phyloP scores from a whole-genome alignment of 2,888 invertebrate genomes.

The Himalopsyche anomala region DNA sequence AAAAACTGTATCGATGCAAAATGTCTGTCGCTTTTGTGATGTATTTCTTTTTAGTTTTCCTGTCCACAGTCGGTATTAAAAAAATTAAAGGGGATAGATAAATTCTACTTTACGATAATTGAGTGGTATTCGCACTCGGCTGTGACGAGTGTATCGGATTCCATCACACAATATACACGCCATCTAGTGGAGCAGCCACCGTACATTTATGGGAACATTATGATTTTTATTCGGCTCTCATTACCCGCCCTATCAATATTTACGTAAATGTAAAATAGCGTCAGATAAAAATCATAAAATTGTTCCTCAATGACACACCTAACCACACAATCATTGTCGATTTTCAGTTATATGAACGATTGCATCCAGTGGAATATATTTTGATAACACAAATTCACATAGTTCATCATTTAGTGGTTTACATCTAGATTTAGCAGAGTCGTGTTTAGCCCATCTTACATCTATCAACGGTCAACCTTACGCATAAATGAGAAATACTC shows the following conservation, averaged over 20 bases:
- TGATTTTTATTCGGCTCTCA: not conserved
- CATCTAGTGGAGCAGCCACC: conserved; percentile 6
- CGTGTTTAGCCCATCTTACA: conserved; percentile 41
- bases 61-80: conserved; percentile 1
- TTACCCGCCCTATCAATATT: not conserved
- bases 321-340: conserved; percentile 46
- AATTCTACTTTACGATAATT: not conserved
- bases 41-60: conserved; percentile 11
- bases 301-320: conserved; percentile 28
- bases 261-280: too few relatives aligned
- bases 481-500: conserved; percentile 3
- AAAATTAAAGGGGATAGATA: not conserved
- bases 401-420: conserved; percentile 49
- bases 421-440: conserved; percentile 48
- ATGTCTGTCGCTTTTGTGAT: conserved; percentile 49
- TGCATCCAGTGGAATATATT: conserved; percentile 50
- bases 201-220: not conserved
- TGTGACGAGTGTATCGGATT: not conserved
- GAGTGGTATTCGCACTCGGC: conserved; percentile 5
- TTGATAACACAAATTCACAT: conserved; percentile 50
- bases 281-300: conserved; percentile 8
- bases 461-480: not conserved
- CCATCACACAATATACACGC: not conserved
- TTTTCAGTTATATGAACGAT: conserved; percentile 42
- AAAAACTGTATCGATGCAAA: conserved; percentile 37